Conservation (phyloP, 2,113 vertebrate genomes). For the Labeo rohita region DNA sequence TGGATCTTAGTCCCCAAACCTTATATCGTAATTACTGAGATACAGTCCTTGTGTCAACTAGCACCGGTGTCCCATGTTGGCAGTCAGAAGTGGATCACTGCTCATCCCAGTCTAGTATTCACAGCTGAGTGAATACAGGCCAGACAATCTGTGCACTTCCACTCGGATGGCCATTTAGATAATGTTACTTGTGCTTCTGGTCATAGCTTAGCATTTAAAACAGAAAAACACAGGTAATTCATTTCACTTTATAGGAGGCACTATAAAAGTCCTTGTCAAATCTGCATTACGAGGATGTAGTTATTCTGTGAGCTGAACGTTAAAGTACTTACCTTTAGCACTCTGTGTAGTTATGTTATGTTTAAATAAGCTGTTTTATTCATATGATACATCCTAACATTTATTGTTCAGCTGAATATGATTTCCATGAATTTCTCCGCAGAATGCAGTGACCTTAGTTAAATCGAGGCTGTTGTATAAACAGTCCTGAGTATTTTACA, state of each 20-base stretch:
- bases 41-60: not conserved
- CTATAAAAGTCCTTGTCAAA: constrained; percentile 25
- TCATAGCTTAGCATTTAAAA: constrained; percentile 26
- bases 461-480: constrained; percentile 68
- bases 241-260: not conserved
- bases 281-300: not conserved
- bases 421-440: constrained; percentile 58
- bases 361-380: constrained; percentile 36
- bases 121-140: constrained; percentile 41
- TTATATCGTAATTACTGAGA: not conserved
- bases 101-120: constrained; percentile 46
- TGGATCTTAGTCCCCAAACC: not conserved
- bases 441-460: constrained; percentile 58
- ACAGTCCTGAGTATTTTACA: constrained; percentile 42
- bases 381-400: not conserved
- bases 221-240: not conserved
- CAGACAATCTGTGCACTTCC: constrained; percentile 35
- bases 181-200: constrained; percentile 30
- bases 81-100: constrained; percentile 57
- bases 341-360: not conserved
- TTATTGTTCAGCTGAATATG: constrained; percentile 35
- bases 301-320: not conserved
- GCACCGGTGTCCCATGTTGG: constrained; percentile 34
- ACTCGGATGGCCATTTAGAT: constrained; percentile 7
- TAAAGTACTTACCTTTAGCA: not conserved